A percentile compares a stretch with the other conserved stretches of the same genome.
Conservation (phyloP, 1,140 invertebrate species). For the Trichoplusia ni region DNA sequence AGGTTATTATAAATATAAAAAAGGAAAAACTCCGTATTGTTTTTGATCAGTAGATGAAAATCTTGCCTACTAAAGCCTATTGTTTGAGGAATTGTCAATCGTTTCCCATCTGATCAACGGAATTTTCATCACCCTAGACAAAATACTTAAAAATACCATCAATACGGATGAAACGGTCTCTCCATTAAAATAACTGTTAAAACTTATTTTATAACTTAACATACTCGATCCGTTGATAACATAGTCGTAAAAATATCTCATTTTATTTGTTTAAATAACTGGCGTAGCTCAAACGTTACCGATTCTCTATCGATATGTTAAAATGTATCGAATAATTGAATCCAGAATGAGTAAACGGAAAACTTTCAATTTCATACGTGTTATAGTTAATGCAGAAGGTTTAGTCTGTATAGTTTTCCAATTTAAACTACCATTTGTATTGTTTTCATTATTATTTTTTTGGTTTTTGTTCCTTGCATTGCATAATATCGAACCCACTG, state of each 20-base stretch:
- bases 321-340: constrained; percentile 29
- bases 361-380: constrained; percentile 16
- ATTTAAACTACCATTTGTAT: no score
- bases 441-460: no score
- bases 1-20: no score
- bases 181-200: no score
- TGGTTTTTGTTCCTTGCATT: no score
- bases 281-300: constrained; percentile 5
- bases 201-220: background rate
- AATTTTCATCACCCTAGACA: background rate
- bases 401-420: no score
- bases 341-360: constrained; percentile 14
- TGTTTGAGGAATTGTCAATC: no score
- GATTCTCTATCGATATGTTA: constrained; percentile 10
- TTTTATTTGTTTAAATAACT: constrained; percentile 17
- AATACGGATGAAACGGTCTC: background rate
- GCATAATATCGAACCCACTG: no score
- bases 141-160: background rate
- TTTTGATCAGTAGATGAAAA: no score
- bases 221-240: background rate
- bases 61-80: no score
- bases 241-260: constrained; percentile 6
- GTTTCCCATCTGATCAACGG: no score
- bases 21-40: no score
- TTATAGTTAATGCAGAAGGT: background rate